A percentile compares a stretch with the other conserved stretches of the same genome.
Evolutionary conservation across 2,113 vertebrate species (phyloP).

Genomic region (Aepyceros melampus): DNA sequence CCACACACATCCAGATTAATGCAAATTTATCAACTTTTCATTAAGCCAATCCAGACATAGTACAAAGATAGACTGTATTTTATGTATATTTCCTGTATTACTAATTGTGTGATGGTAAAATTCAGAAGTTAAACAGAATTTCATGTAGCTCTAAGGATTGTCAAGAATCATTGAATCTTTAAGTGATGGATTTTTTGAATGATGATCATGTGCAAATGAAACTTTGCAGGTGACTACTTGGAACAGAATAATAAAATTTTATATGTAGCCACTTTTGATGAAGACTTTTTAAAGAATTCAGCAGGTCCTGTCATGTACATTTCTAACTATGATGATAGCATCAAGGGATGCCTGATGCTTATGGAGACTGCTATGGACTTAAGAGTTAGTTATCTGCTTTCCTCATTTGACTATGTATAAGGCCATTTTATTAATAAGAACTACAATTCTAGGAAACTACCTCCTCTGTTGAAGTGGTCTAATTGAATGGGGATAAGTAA

Average conservation of each 20-base stretch:
- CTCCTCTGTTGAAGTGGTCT: not conserved
- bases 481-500: not conserved
- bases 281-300: not conserved
- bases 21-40: not conserved
- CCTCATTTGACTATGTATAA: not conserved
- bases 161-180: not conserved
- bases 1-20: not conserved
- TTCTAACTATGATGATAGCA: too few relatives aligned
- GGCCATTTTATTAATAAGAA: not conserved
- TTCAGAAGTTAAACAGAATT: not conserved
- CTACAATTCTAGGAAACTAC: not conserved
- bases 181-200: not conserved
- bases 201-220: not conserved
- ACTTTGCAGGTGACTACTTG: not conserved
- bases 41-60: not conserved
- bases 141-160: not conserved
- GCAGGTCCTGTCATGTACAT: not conserved
- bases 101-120: not conserved
- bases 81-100: not conserved
- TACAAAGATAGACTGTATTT: not conserved
- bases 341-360: not conserved
- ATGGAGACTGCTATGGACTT: not conserved
- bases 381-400: not conserved
- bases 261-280: not conserved
- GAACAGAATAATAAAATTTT: not conserved